A percentile compares a stretch with the other conserved stretches of the same genome.
Evolutionary conservation across 2,797 vertebrate genomes (phyloP).

Genomic region (Fratercula arctica): DNA sequence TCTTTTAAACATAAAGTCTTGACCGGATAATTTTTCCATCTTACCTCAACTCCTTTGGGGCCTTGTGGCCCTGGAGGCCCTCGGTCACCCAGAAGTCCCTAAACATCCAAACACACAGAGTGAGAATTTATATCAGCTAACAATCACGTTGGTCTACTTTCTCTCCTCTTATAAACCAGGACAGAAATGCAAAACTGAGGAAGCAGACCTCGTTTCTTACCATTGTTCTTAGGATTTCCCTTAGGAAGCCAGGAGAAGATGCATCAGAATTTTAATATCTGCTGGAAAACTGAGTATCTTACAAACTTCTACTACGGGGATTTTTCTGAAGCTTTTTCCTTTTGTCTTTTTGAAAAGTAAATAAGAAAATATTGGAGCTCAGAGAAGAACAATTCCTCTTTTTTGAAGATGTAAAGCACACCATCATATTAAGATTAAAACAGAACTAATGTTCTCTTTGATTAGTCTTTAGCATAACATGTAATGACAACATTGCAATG

Average conservation of each 20-base stretch:
- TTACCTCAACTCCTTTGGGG: constrained; percentile 91
- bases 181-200: background rate
- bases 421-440: background rate
- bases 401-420: background rate
- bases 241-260: background rate
- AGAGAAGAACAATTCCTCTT: background rate
- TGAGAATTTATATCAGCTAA: background rate
- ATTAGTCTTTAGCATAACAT: background rate
- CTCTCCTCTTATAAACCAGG: background rate
- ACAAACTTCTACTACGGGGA: background rate
- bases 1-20: background rate
- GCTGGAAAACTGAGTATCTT: background rate
- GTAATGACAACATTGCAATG: background rate
- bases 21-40: background rate
- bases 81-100: constrained; percentile 87
- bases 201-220: background rate
- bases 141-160: background rate
- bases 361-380: background rate
- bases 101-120: constrained; percentile 48
- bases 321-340: background rate
- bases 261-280: background rate
- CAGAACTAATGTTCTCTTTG: background rate
- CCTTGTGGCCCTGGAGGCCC: constrained; percentile 88
- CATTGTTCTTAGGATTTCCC: background rate
- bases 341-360: background rate